Conservation (phyloP, 2,888 invertebrate genomes). For the Sesia bembeciformis region DNA sequence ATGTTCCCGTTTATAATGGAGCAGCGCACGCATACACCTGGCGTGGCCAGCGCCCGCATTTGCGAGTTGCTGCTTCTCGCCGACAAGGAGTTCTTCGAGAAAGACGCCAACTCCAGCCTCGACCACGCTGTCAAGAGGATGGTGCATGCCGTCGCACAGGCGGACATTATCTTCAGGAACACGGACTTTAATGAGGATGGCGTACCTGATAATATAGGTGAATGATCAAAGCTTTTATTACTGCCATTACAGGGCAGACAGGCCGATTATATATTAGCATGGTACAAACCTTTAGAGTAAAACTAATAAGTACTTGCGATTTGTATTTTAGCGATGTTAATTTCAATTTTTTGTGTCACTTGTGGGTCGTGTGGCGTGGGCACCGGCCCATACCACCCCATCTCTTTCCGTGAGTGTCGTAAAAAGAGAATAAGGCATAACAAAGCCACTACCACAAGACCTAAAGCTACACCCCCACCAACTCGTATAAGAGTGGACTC, state of each 20-base stretch:
- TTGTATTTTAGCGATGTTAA: no score
- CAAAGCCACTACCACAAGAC: no score
- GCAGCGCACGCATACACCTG: constrained; percentile 14
- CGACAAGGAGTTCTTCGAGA: constrained; percentile 60
- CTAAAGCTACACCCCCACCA: no score
- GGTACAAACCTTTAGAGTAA: no score
- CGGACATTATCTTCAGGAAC: constrained; percentile 68
- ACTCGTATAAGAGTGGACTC: no score
- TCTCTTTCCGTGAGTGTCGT: no score
- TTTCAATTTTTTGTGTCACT: no score
- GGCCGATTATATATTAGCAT: no score
- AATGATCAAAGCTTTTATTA: not conserved
- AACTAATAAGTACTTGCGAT: no score
- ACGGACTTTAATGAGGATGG: constrained; percentile 72
- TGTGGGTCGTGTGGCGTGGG: no score
- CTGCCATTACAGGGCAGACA: not conserved
- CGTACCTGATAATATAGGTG: constrained; percentile 67
- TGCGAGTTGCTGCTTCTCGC: constrained; percentile 65
- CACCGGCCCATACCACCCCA: no score
- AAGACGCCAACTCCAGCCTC: constrained; percentile 56
- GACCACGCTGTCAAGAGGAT: constrained; percentile 55
- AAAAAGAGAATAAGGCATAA: no score
- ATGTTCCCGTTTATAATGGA: constrained; percentile 30
- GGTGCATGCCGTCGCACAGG: constrained; percentile 66
- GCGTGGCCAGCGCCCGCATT: constrained; percentile 43